Conservation (phyloP, 2,888 invertebrate species). For the Abrostola triplasia region DNA sequence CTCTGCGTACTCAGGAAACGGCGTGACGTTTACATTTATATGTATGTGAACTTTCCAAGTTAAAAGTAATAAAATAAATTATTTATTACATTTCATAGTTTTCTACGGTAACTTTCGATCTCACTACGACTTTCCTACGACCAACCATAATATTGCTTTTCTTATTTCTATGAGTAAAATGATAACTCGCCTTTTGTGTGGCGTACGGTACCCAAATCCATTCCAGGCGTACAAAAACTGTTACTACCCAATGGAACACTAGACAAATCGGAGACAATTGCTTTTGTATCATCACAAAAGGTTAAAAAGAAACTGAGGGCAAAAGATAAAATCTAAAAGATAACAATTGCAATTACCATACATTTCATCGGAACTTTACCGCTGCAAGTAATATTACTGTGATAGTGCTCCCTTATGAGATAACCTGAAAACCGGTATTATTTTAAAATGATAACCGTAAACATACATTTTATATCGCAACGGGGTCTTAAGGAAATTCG, state of each 20-base stretch:
- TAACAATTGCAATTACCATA: no score
- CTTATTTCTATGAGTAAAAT: background rate
- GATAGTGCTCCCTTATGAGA: slow-evolving; percentile 11
- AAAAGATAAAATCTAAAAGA: background rate
- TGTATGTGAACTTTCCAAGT: no score
- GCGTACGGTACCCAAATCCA: slow-evolving; percentile 20
- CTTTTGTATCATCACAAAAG: slow-evolving; percentile 9
- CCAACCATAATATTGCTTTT: no score
- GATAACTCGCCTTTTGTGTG: slow-evolving; percentile 18
- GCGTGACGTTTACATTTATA: no score
- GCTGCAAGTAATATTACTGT: no score
- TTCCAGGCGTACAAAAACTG: slow-evolving; percentile 27
- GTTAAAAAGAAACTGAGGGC: background rate
- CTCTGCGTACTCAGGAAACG: no score
- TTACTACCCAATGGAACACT: slow-evolving; percentile 27
- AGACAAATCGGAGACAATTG: slow-evolving; percentile 9
- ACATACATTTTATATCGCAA: slow-evolving; percentile 39
- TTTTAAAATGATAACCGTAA: slow-evolving; percentile 31
- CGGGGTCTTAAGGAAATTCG: slow-evolving; percentile 39
- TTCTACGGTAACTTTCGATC: no score
- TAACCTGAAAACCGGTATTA: slow-evolving; percentile 21
- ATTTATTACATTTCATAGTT: no score
- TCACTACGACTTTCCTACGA: no score
- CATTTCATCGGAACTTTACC: no score
- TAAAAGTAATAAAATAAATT: no score